Evolutionary conservation across 2,888 invertebrate genomes (phyloP).

Genomic region (Dexiosoma caninum): DNA sequence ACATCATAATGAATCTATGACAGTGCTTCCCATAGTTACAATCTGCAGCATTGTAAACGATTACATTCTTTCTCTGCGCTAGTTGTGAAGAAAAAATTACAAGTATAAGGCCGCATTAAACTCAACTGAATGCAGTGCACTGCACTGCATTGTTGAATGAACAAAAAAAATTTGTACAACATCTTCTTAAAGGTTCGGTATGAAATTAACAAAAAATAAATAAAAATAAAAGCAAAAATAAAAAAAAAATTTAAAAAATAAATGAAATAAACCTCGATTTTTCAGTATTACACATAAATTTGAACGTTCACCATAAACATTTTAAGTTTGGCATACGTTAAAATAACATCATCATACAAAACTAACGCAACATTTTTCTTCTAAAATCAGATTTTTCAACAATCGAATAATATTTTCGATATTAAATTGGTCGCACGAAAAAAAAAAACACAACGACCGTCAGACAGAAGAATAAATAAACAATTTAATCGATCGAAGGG

Average conservation of each 20-base stretch:
- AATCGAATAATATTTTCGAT: constrained; percentile 33
- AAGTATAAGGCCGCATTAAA: background rate
- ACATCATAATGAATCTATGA: too few species aligned
- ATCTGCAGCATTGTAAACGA: background rate
- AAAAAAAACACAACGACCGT: background rate
- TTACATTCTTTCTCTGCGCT: constrained; percentile 35
- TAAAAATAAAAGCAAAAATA: constrained; percentile 2
- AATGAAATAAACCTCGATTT: constrained; percentile 54
- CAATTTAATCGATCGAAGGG: constrained; percentile 42
- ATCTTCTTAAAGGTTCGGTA: constrained; percentile 60
- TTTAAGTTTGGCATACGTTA: constrained; percentile 63
- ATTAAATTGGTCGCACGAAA: constrained; percentile 16
- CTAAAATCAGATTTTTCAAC: constrained; percentile 14
- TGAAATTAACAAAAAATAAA: constrained; percentile 21
- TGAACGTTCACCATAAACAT: constrained; percentile 62
- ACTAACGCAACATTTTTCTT: constrained; percentile 58
- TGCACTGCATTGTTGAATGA: constrained; percentile 37
- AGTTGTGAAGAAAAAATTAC: background rate
- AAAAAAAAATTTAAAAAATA: constrained; percentile 20
- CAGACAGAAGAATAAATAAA: constrained; percentile 6
- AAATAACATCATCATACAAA: constrained; percentile 60
- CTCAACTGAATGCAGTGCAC: constrained; percentile 11
- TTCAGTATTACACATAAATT: constrained; percentile 62
- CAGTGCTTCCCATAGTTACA: too few species aligned
- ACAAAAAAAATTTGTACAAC: constrained; percentile 39